Evolutionary conservation across 2,113 vertebrate species (phyloP), one percentile per base, ranked within the genome.

Genomic region (Micronycteris hirsuta): DNA sequence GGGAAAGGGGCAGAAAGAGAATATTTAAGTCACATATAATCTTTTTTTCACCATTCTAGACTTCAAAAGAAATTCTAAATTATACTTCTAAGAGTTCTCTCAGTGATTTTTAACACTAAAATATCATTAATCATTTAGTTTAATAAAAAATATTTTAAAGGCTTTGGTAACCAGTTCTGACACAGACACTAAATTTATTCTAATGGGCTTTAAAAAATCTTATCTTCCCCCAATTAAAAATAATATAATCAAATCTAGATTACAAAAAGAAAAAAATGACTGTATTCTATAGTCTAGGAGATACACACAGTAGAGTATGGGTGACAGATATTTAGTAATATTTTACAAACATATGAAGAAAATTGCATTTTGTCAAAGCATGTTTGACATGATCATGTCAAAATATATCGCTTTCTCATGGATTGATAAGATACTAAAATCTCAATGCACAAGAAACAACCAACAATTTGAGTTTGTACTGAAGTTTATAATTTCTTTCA

Each of bases 1-100:
- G n/a, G 41, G 6, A n/a, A n/a, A 73, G 77, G 36, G 3, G 4
- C 17, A 86, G 20, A 1, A 5, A 26, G 7, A 63, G 2, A 47
- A 47, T 78, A 73, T 83, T 73, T 61, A 3, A 96, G 14, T 14
- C 31, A 67, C 8, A 14, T 26, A 7, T 63, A 20, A 22, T 68
- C 15, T 78, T 36, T 74, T 63, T 70, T 61, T 82, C 17, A 80
- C 4, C 8, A 83, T 56, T 80, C 20, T 26, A 87, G 58, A 84
- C 22, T 38, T 84, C 33, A 68, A 76, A 96, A 91, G 16, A 77
- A 83, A 94, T 77, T 82, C 15, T 65, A 89, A 71, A 78, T 86
- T 89, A 47, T 19, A 63, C 28, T 70, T 68, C 38, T 96, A 80
- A 89, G 5, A 56, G 15, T 83, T 38, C 12, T 73, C 9, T 54